Base-by-base conservation (phyloP, 2,113 vertebrate species). In the Phalacrocorax pelagicus region DNA sequence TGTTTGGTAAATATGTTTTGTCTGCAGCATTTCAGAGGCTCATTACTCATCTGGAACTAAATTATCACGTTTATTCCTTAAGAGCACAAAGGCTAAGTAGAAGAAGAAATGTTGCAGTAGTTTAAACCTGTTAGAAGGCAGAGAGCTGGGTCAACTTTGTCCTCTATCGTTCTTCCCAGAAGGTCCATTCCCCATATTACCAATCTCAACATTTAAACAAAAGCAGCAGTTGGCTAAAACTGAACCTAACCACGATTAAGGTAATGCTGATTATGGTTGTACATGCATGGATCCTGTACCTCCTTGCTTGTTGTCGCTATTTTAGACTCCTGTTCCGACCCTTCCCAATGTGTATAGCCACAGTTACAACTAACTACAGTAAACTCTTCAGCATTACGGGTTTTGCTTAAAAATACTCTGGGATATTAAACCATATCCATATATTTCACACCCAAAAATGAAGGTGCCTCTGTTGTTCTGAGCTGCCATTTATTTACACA, bases 1-100 rank as follows among this genome's bases (percentile, higher is more conserved):
- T 88, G 10, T 92, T 91, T 94, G 59, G 57, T 94, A 91, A 93
- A 79, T 81, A 58, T 36, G 5, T 87, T 94, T 77, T 84, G 47
- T 84, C 77, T 86, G 52, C n/a, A 55, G 23, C 30, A 20, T 94
- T 92, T 89, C 61, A 84, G 77, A 46, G 61, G 23, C 36, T 94
- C 24, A 11, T 81, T 83, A 62, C n/a, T 88, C 34, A 21, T 36
- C 40, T 29, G 36, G 24, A 69, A 36, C 34, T 51, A 14, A 47
- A 27, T 70, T 86, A 77, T n/a, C 44, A 44, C 44, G 63, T 86
- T 73, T 81, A 58, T 73, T 93, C 38, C 58, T 51, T 46, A 55
- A 78, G 34, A 97, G 26, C 32, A 62, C 32, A 73, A 78, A 73
- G 47, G 5, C 40, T 63, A 67, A 85, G 27, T 38, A 70, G 47